Conservation (phyloP, 1,140 invertebrate genomes). For the Magallana ariakensis region DNA sequence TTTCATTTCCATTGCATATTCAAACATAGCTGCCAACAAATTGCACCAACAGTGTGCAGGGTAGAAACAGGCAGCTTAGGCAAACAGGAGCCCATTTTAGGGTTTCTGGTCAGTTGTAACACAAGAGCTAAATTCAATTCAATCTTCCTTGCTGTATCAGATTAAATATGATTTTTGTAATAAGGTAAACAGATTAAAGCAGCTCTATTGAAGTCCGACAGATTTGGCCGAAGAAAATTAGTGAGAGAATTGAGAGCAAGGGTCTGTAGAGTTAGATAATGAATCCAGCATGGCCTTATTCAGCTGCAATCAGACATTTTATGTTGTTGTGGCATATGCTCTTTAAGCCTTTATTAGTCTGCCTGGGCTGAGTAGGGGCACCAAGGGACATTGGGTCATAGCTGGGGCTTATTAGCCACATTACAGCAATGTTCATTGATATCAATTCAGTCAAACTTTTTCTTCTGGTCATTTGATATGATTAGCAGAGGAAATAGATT, state of each 20-base stretch:
- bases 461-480: constrained; percentile 13
- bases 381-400: constrained; percentile 16
- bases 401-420: neutral
- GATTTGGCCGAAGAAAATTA: neutral
- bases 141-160: neutral
- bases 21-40: constrained; percentile 13
- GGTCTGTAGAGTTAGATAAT: constrained; percentile 21
- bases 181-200: constrained; percentile 1
- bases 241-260: neutral
- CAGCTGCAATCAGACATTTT: constrained; percentile 20
- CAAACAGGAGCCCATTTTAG: neutral
- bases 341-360: constrained; percentile 12
- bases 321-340: constrained; percentile 35
- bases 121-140: neutral
- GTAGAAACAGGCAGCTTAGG: neutral
- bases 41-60: neutral
- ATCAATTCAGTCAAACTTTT: constrained; percentile 29
- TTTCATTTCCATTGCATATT: constrained; percentile 11
- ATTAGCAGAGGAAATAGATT: constrained; percentile 34
- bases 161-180: constrained; percentile 6
- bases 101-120: neutral
- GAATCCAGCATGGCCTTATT: constrained; percentile 21
- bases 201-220: neutral
- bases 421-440: constrained; percentile 30
- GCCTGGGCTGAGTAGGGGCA: neutral